phyloP scores from a whole-genome alignment of 2,113 vertebrate genomes.

The Aphyosemion australe region DNA sequence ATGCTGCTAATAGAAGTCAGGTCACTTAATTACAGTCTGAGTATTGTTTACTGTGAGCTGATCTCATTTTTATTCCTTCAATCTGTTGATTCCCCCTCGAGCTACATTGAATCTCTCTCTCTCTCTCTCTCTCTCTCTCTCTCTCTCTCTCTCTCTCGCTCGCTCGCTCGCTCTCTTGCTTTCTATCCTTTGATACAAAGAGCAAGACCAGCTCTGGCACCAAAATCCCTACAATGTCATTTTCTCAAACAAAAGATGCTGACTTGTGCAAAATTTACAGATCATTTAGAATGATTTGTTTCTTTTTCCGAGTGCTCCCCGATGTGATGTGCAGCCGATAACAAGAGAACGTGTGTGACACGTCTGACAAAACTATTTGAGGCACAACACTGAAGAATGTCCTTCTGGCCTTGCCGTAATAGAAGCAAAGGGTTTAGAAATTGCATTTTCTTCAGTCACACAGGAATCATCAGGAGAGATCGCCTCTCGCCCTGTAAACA shows the following conservation, averaged over 20 bases:
- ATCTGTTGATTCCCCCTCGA: constrained; percentile 35
- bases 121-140: constrained; percentile 28
- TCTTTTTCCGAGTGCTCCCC: constrained; percentile 42
- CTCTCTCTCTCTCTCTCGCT: constrained; percentile 34
- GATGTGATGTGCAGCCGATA: constrained; percentile 62
- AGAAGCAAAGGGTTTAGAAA: constrained; percentile 45
- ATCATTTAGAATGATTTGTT: constrained; percentile 54
- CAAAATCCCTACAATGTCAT: not conserved
- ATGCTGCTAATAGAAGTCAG: constrained; percentile 61
- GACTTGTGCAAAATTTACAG: constrained; percentile 23
- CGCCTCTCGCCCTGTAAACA: constrained; percentile 51
- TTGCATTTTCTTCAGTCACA: constrained; percentile 62
- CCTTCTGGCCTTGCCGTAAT: constrained; percentile 53
- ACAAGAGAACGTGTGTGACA: constrained; percentile 36
- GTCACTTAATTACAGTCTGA: constrained; percentile 64
- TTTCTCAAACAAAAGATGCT: not conserved
- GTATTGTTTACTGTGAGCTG: constrained; percentile 52
- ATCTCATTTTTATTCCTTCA: constrained; percentile 36
- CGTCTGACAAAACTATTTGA: constrained; percentile 65
- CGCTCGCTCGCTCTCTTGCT: too few species aligned
- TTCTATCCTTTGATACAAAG: not conserved
- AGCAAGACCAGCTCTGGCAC: not conserved
- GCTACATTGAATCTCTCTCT: constrained; percentile 13
- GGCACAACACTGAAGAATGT: constrained; percentile 51
- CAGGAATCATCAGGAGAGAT: constrained; percentile 51